These are phyloP conservation scores for Eutolmus rufibarbis DNA, from an alignment of 2,888 invertebrate genomes.

Conservation along the genomic window DNA sequence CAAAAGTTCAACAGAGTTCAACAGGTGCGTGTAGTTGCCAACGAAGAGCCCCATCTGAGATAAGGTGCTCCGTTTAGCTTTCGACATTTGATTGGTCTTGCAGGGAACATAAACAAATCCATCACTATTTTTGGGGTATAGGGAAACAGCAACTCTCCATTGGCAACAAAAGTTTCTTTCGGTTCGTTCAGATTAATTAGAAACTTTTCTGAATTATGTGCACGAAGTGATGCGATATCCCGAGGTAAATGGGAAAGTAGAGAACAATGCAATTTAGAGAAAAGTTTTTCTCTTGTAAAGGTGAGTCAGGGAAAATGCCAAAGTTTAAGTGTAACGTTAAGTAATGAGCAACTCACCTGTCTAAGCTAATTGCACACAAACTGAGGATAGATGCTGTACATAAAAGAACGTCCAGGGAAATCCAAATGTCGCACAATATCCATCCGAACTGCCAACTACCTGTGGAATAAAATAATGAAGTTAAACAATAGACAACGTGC, in stretches of 20 bases:
- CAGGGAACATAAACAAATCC: neutral
- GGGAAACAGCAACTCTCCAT: neutral
- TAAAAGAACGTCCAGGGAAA: constrained; percentile 89
- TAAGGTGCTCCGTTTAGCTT: neutral
- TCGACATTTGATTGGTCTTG: neutral
- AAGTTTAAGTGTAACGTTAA: neutral
- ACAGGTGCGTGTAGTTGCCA: neutral
- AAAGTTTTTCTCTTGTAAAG: neutral
- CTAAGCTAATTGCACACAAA: constrained; percentile 91
- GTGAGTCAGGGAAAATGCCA: neutral
- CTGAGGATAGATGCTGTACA: constrained; percentile 95
- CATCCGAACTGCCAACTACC: constrained; percentile 90
- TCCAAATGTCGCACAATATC: constrained; percentile 90
- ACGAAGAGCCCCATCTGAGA: neutral
- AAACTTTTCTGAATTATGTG: neutral
- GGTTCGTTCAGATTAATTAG: constrained; percentile 49
- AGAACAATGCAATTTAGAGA: neutral
- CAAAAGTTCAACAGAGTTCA: neutral
- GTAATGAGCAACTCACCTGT: constrained; percentile 65
- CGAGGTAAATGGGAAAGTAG: constrained; percentile 27
- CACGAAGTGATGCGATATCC: neutral
- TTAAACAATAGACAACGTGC: neutral
- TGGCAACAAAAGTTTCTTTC: neutral
- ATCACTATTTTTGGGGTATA: neutral
- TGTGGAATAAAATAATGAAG: constrained; percentile 56